Evolutionary conservation across 1,140 invertebrate genomes (phyloP), one percentile per base, ranked within the genome.

Genomic region (Lordiphosa clarofinis): DNA sequence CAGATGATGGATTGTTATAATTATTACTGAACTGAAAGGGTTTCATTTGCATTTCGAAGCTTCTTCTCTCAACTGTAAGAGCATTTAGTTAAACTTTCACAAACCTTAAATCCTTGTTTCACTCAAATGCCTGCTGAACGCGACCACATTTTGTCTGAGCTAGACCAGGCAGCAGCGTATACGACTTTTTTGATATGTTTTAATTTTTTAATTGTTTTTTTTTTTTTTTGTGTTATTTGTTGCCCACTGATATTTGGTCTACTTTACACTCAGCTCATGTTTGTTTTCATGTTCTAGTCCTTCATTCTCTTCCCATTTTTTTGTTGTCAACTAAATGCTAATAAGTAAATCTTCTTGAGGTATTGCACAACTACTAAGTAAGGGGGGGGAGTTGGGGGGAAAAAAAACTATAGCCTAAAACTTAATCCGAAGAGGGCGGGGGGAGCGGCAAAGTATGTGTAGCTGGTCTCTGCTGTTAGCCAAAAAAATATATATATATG

Each of bases 241-340:
- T 66, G 11, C 35, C 11, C 39, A 31, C 42, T 42, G 38, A 9
- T 49, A 31, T 74, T 47, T 58, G 56, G 7, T 44, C 49, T 61
- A 31, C 53, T 43, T 19, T 44, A 37, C 37, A 39, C 36, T 60
- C 48, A 53, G 58, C 57, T 46, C 66, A 44, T 49, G 73, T 15
- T 15, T 50, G 44, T 50, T 42, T 56, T 44, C 31, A 43, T 60
- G 64, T 64, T 73, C 58, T 82, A 88, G 86, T 88, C 86, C 86
- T 87, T 86, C 67, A 53, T 79, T 87, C 86, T 87, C 86, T 73
- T 87, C 67, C 81, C 73, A 66, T 75, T 56, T 75, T 56, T 61
- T 36, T 63, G 39, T 61, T 67, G 53, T 66, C 58, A 56, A 59
- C 9, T 64, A 61, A 74, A 64, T 33, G 39, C 57, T 76, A 78